These are phyloP conservation scores for Ctenopoma kingsleyae DNA, from an alignment of 2,797 vertebrate genomes.

Conservation along the genomic window DNA sequence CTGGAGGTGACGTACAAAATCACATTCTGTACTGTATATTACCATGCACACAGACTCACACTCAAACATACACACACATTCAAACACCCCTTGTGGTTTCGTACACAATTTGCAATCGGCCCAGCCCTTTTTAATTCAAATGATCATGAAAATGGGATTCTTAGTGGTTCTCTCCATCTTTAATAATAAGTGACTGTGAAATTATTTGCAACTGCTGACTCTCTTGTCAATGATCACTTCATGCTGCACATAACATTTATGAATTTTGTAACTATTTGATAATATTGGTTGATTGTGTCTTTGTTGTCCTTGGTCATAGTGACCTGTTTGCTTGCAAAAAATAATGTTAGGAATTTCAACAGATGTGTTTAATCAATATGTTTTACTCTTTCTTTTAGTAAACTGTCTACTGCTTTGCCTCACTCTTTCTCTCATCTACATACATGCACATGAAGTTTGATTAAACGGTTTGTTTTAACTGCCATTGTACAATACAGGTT, in stretches of 20 bases:
- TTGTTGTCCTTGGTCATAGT: neutral
- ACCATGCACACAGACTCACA: constrained; percentile 10
- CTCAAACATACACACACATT: constrained; percentile 1
- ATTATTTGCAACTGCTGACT: neutral
- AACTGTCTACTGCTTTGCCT: neutral
- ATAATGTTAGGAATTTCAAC: neutral
- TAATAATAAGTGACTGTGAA: neutral
- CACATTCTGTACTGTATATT: constrained; percentile 27
- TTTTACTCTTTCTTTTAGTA: neutral
- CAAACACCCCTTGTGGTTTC: constrained; percentile 11
- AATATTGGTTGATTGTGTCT: constrained; percentile 3
- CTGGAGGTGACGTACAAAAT: constrained; percentile 74
- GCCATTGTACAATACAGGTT: neutral
- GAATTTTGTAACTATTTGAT: constrained; percentile 22
- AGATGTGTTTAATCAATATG: too few species aligned
- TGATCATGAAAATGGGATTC: constrained; percentile 16
- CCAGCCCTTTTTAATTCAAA: constrained; percentile 25
- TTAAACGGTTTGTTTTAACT: too few species aligned
- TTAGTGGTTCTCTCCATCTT: constrained; percentile 11
- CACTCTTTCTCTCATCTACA: neutral
- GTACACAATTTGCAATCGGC: constrained; percentile 15
- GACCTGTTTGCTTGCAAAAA: constrained; percentile 12
- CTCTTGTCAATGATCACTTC: neutral
- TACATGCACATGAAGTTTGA: neutral
- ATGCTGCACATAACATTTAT: neutral